phyloP scores from a whole-genome alignment of 2,797 vertebrate species.

The Gallinago stenura region DNA sequence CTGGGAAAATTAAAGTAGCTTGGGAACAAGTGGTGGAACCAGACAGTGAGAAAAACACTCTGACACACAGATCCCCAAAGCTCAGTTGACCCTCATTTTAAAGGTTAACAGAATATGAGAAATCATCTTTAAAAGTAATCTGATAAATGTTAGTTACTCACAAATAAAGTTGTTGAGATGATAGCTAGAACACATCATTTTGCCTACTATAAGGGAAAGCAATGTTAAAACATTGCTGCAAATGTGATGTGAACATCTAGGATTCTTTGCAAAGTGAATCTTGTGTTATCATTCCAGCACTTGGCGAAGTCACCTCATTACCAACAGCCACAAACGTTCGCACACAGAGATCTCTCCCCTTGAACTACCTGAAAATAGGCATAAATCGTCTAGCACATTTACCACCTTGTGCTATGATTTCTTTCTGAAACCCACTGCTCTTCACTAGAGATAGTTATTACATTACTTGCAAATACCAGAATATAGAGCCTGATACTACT shows the following conservation, averaged over 20 bases:
- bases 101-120: not conserved
- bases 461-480: not conserved
- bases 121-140: too few species aligned
- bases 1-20: not conserved
- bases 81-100: not conserved
- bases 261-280: not conserved
- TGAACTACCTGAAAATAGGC: not conserved
- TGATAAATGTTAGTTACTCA: not conserved
- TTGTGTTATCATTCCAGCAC: not conserved
- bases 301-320: not conserved
- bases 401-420: not conserved
- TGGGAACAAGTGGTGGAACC: not conserved
- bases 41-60: not conserved
- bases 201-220: not conserved
- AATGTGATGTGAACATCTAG: not conserved
- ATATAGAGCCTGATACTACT: not conserved
- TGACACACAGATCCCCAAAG: not conserved
- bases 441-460: not conserved
- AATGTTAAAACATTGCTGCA: not conserved
- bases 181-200: not conserved
- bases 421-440: not conserved
- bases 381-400: not conserved
- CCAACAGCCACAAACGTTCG: not conserved
- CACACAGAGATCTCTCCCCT: not conserved
- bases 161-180: not conserved